Evolutionary conservation across 37 sponge, comb jelly and placozoan genomes (phyloP).

Genomic region (Hexactinellida sp.): DNA sequence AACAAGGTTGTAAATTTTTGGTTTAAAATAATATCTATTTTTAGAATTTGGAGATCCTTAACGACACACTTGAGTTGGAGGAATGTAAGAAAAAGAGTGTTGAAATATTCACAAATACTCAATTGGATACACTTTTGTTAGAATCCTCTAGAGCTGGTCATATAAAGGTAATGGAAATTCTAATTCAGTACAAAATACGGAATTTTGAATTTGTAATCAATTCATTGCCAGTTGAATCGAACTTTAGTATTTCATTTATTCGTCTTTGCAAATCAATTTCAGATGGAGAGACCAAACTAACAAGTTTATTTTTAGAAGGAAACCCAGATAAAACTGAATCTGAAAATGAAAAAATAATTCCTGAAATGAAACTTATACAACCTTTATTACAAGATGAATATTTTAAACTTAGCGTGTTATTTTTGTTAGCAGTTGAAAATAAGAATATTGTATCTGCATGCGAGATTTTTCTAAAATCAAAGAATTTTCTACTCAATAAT

Average conservation of each 20-base stretch:
- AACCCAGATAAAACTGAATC: background rate
- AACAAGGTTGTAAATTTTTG: too few relatives aligned
- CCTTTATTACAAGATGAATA: background rate
- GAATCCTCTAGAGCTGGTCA: background rate
- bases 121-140: background rate
- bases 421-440: background rate
- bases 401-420: background rate
- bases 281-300: background rate
- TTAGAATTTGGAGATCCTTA: background rate
- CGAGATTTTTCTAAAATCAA: background rate
- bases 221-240: background rate
- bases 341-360: background rate
- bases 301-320: conserved; percentile 6
- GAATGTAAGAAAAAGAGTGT: background rate
- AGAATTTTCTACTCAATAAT: background rate
- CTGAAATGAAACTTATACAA: background rate
- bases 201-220: background rate
- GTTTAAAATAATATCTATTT: background rate
- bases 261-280: background rate
- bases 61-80: background rate
- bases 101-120: background rate
- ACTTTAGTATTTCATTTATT: background rate
- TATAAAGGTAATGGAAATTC: conserved; percentile 2
- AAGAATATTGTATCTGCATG: background rate
- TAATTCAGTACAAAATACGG: conserved; percentile 7